A percentile compares a stretch with the other conserved stretches of the same genome.
Conservation (phyloP, 2,113 vertebrate genomes). For the Channa argus region DNA sequence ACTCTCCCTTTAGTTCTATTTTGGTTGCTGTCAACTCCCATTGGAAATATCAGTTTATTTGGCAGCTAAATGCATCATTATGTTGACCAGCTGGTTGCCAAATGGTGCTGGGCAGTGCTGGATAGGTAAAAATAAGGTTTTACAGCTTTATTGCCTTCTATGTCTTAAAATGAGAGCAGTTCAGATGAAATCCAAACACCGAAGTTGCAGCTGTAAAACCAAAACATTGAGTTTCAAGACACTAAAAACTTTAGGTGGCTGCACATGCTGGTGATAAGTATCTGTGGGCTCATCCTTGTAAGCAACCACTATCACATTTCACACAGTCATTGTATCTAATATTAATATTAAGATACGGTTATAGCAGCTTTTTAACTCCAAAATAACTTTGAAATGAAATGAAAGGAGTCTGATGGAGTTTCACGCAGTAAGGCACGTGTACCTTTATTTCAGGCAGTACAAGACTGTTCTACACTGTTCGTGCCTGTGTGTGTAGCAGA, state of each 20-base stretch:
- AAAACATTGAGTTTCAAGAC: not conserved
- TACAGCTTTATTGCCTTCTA: not conserved
- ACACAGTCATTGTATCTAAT: not conserved
- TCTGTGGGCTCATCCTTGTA: not conserved
- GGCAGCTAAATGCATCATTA: not conserved
- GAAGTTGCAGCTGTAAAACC: no score
- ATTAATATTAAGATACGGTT: not conserved
- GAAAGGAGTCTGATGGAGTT: not conserved
- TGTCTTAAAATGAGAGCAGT: no score
- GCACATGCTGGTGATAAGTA: not conserved
- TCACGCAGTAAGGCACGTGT: not conserved
- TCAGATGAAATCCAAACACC: no score
- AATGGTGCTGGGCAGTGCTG: no score
- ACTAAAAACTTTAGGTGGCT: not conserved
- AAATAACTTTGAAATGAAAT: not conserved
- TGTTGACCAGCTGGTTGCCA: not conserved
- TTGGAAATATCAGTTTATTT: not conserved
- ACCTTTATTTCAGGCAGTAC: not conserved
- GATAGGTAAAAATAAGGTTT: no score
- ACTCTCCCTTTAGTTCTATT: not conserved
- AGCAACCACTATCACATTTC: not conserved
- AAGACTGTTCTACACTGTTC: conserved; percentile 20
- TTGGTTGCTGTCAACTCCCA: not conserved
- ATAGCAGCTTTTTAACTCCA: no score
- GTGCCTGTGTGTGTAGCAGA: conserved; percentile 6